Evolutionary conservation across 2,113 vertebrate genomes (phyloP).

Genomic region (cat (Felis catus)): DNA sequence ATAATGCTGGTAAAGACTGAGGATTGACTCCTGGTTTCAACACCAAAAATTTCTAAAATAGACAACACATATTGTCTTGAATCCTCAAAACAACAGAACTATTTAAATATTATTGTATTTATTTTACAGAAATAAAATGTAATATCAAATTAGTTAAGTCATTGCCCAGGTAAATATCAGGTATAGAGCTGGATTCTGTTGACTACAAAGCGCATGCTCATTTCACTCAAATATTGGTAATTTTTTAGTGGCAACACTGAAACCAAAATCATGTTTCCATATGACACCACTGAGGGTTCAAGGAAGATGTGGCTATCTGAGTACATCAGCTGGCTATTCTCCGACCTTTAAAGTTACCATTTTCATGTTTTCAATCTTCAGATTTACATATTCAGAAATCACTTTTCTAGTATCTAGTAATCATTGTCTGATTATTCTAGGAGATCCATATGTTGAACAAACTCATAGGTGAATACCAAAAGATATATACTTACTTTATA

Average conservation of each 20-base stretch:
- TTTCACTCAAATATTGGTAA: background rate
- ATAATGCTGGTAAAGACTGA: background rate
- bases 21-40: background rate
- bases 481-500: background rate
- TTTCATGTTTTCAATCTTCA: background rate
- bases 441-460: background rate
- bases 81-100: background rate
- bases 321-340: background rate
- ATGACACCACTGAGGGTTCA: background rate
- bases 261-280: background rate
- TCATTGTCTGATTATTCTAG: background rate
- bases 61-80: background rate
- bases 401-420: background rate
- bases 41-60: background rate
- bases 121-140: background rate
- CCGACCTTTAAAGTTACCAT: background rate
- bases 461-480: background rate
- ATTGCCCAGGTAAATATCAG: background rate
- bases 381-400: background rate
- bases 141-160: background rate
- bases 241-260: background rate
- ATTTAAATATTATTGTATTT: background rate
- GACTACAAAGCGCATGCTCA: background rate
- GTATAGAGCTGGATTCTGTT: background rate
- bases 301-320: background rate